These are phyloP conservation scores for Lasioglossum marginatum DNA, from an alignment of 2,888 invertebrate genomes.

Conservation along the genomic window DNA sequence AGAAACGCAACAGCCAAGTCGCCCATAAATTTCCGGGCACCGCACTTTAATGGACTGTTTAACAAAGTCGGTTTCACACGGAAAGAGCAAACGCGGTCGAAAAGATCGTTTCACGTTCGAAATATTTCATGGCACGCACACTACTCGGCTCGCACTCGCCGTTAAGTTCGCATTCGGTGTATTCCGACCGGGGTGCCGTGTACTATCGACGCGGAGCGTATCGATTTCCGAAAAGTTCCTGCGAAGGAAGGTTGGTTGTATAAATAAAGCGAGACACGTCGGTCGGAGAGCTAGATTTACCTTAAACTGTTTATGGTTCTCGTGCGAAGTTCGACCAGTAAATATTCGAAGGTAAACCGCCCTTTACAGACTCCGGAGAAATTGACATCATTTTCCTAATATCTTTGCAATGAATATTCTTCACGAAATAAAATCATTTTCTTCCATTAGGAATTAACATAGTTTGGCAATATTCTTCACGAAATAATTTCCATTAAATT, in stretches of 20 bases:
- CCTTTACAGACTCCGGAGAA: background rate
- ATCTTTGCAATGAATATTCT: no score
- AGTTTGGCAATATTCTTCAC: no score
- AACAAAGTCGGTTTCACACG: constrained; percentile 43
- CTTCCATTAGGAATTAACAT: no score
- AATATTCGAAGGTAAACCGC: background rate
- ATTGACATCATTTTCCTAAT: background rate
- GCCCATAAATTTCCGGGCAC: constrained; percentile 30
- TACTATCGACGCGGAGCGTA: constrained; percentile 30
- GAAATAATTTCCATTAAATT: no score
- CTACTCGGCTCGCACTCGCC: background rate
- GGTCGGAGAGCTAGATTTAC: background rate
- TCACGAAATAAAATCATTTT: no score
- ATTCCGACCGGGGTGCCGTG: background rate
- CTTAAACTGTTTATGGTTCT: background rate
- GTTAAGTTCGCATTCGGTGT: constrained; percentile 1
- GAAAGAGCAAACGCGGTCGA: constrained; percentile 13
- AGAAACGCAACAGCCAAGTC: constrained; percentile 36
- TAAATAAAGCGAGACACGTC: background rate
- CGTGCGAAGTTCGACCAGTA: background rate
- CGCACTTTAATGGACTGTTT: constrained; percentile 55
- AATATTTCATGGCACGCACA: background rate
- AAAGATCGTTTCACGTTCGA: constrained; percentile 3
- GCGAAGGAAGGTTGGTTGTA: constrained; percentile 1
- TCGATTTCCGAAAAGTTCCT: constrained; percentile 43